A percentile compares a stretch with the other conserved stretches of the same genome.
Conservation (phyloP, 2,888 invertebrate genomes). For the Hyposoter didymator region DNA sequence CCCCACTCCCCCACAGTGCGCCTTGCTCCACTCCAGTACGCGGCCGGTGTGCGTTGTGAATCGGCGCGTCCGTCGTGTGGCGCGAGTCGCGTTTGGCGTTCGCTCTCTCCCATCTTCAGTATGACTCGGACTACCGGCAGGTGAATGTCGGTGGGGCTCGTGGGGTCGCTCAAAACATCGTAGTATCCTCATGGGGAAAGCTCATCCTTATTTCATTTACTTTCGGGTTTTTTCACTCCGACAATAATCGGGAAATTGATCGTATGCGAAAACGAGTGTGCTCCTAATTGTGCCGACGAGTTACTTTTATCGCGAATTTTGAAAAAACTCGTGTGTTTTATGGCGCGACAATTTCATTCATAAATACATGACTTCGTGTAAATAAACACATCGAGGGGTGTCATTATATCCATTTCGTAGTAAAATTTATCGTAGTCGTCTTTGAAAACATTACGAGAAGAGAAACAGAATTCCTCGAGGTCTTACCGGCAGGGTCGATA, state of each 20-base stretch:
- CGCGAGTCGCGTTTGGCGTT: conserved; percentile 21
- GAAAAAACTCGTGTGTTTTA: conserved; percentile 2
- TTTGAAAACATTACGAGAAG: conserved; percentile 26
- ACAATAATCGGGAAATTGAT: not conserved
- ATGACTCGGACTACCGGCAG: conserved; percentile 81
- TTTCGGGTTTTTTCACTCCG: not conserved
- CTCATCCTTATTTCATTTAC: conserved; percentile 22
- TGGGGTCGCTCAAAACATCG: conserved; percentile 63
- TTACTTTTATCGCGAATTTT: not conserved
- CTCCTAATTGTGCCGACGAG: not conserved
- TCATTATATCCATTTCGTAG: not conserved
- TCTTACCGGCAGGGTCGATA: conserved; percentile 70
- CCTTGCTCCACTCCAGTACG: not conserved
- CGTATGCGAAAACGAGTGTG: not conserved
- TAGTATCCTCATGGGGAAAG: conserved; percentile 44
- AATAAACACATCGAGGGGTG: not conserved
- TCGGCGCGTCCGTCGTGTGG: conserved; percentile 46
- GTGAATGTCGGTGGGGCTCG: conserved; percentile 69
- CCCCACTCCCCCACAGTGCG: conserved; percentile 26
- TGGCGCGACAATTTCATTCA: not conserved
- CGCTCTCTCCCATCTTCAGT: conserved; percentile 69
- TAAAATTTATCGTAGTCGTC: conserved; percentile 21
- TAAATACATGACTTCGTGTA: not conserved
- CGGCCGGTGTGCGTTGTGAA: conserved; percentile 46
- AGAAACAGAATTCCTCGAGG: conserved; percentile 50